phyloP scores from a whole-genome alignment of 2,797 vertebrate species.

The Myotis findleyi region DNA sequence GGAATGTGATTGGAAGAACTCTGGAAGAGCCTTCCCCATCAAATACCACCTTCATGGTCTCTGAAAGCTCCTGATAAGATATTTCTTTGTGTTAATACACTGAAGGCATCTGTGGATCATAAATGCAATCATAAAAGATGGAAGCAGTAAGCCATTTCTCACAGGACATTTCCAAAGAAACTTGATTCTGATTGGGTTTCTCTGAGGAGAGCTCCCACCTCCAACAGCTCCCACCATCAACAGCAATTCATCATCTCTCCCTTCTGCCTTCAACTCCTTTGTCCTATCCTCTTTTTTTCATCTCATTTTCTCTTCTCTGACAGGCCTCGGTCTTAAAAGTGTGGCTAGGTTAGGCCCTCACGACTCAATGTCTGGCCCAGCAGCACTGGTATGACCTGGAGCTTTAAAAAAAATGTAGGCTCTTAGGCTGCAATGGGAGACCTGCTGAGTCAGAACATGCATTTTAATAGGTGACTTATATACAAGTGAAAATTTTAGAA shows the following conservation, averaged over 20 bases:
- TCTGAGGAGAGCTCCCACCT: neutral
- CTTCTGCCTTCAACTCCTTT: neutral
- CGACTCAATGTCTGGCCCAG: neutral
- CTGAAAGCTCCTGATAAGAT: neutral
- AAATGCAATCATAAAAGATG: neutral
- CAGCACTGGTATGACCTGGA: neutral
- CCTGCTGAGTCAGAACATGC: neutral
- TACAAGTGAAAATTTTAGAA: neutral
- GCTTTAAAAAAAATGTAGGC: neutral
- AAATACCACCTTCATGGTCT: neutral
- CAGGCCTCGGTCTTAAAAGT: neutral
- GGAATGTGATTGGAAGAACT: neutral
- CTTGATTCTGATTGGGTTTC: neutral
- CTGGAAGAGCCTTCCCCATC: neutral
- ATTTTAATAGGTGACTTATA: neutral
- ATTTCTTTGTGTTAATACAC: neutral
- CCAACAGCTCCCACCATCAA: neutral
- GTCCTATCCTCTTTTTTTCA: too few relatives aligned
- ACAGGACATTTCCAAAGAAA: neutral
- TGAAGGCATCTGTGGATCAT: neutral
- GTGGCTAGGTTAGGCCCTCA: neutral
- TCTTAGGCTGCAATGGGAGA: neutral
- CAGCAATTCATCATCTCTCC: too few relatives aligned
- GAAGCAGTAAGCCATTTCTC: neutral
- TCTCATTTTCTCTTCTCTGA: neutral